A percentile compares a stretch with the other conserved stretches of the same genome.
Evolutionary conservation across 1,140 invertebrate species (phyloP).

Genomic region (Pentalonia nigronervosa): DNA sequence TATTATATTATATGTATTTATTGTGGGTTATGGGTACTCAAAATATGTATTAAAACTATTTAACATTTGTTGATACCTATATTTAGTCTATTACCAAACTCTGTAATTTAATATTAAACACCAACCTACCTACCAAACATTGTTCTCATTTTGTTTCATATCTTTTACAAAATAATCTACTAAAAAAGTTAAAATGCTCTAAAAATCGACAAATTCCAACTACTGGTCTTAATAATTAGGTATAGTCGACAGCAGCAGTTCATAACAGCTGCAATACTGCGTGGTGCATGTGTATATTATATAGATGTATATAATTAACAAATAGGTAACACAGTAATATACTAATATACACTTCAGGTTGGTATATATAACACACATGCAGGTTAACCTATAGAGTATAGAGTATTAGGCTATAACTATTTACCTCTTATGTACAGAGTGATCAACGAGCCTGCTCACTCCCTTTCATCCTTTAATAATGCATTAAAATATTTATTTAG

Average conservation of each 20-base stretch:
- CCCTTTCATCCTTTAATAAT: not conserved
- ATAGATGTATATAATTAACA: too few species aligned
- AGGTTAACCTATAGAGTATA: not conserved
- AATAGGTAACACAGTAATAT: not conserved
- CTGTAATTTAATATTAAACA: too few species aligned
- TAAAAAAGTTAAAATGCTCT: not conserved
- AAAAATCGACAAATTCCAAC: not conserved
- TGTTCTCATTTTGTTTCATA: not conserved
- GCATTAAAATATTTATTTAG: too few species aligned
- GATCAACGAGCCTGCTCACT: not conserved
- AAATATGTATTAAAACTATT: not conserved
- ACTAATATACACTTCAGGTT: not conserved
- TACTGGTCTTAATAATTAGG: not conserved
- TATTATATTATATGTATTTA: too few species aligned
- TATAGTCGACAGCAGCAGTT: not conserved
- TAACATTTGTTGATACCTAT: not conserved
- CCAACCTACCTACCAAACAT: not conserved
- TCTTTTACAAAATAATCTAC: not conserved
- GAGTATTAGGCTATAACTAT: too few species aligned
- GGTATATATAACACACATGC: not conserved
- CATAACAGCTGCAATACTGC: not conserved
- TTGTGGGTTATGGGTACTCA: not conserved
- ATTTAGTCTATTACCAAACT: not conserved
- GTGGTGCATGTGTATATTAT: not conserved
- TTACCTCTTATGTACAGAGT: not conserved